phyloP scores from a whole-genome alignment of 2,113 vertebrate genomes.

The Crotalus viridis region DNA sequence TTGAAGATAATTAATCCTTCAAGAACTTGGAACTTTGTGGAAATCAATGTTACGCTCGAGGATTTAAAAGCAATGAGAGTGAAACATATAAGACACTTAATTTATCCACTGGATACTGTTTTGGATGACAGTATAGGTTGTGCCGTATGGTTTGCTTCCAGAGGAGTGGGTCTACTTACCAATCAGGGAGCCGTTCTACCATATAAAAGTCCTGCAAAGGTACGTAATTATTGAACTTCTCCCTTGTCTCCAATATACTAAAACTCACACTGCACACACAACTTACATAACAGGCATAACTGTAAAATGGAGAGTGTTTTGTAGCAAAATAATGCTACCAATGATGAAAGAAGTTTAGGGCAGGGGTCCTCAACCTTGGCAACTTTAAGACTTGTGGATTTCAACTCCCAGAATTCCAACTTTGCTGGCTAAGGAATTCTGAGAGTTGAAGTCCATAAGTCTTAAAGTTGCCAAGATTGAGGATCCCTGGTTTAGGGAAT shows the following conservation, averaged over 20 bases:
- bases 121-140: slow-evolving; percentile 96
- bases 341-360: background rate
- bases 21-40: slow-evolving; percentile 92
- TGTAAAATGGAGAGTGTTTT: background rate
- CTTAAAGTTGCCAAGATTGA: too few species aligned
- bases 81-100: slow-evolving; percentile 75
- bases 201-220: slow-evolving; percentile 86
- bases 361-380: too few species aligned
- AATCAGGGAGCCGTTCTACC: slow-evolving; percentile 56
- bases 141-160: slow-evolving; percentile 94
- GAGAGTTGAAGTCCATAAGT: too few species aligned
- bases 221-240: slow-evolving; percentile 41
- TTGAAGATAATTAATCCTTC: slow-evolving; percentile 75
- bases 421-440: too few species aligned
- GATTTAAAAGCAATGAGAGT: slow-evolving; percentile 81
- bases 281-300: background rate
- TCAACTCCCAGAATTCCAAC: too few species aligned
- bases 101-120: slow-evolving; percentile 87
- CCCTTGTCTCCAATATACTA: background rate
- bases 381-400: too few species aligned
- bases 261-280: background rate
- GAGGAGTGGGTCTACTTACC: slow-evolving; percentile 76
- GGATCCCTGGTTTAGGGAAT: background rate
- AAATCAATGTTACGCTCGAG: slow-evolving; percentile 84
- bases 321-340: background rate